Evolutionary conservation across 2,113 vertebrate genomes (phyloP), one percentile per base, ranked within the genome.

Genomic region (Channa maculata): DNA sequence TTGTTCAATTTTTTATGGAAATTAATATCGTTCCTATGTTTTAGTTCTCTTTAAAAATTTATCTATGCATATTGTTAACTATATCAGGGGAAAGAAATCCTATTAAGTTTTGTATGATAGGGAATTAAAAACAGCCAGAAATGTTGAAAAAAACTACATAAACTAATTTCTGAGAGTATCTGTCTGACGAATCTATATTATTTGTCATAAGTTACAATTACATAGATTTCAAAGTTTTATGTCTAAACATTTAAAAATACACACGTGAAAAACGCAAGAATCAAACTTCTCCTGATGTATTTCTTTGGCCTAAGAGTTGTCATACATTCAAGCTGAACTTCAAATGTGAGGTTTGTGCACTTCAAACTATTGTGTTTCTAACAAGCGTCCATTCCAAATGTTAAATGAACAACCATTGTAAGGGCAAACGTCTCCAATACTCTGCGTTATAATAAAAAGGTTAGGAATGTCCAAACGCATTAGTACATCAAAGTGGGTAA

Each of bases 61-160:
- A 88, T 86, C 91, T 93, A 92, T 94, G 93, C 92, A 94, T 83
- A 79, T 75, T 37, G 6, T 69, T 76, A 54, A 85, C 8, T 33
- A 41, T 69, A 82, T 86, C 71, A 85, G 74, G 66, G 79, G 49
- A 73, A 65, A 84, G 34, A 46, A 46, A 75, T 45, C 58, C 65
- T 38, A 39, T 33, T 43, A 45, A 65, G 46, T 50, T 76, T 43
- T 71, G 54, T 59, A 51, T 65, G 52, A 61, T 14, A 53, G 52
- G 2, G 61, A 63, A 54, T 58, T 3, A 65, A 49, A 55, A 67
- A 55, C 11, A 65, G 33, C 34, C 13, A 41, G 58, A 65, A 71
- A 60, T 63, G 6, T 24, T 24, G 67, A 73, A 60, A 65, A 9
- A 8, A 8, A 14, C 39, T 41, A 41, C 24, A 54, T 38, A 10